Evolutionary conservation across 2,113 vertebrate genomes (phyloP).

Genomic region (Ageneiosus marmoratus): DNA sequence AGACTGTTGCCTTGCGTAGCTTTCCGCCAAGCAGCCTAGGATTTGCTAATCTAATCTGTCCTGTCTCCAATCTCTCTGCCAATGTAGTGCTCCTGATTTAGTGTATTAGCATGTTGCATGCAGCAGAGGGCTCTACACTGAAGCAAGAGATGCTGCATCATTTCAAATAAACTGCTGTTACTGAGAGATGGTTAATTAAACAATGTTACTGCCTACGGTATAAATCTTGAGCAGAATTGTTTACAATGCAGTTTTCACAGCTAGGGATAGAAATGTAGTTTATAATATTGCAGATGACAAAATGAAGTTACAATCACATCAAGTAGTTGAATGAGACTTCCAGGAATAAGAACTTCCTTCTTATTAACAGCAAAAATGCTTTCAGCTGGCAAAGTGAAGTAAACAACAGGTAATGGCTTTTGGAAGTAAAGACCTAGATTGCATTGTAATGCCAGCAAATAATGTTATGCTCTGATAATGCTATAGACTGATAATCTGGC

Average conservation of each 20-base stretch:
- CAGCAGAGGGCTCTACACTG: conserved; percentile 32
- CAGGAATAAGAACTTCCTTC: neutral
- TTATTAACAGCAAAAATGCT: neutral
- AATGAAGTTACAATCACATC: neutral
- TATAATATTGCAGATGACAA: neutral
- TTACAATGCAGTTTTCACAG: conserved; percentile 16
- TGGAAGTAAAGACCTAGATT: neutral
- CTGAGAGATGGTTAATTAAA: neutral
- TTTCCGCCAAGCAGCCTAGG: neutral
- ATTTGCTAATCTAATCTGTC: neutral
- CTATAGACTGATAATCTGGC: neutral
- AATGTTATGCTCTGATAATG: too few relatives aligned
- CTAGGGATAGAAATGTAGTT: conserved; percentile 21
- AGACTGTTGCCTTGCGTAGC: too few relatives aligned
- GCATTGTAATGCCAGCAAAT: neutral
- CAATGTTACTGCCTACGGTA: conserved; percentile 21
- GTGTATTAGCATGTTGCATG: neutral
- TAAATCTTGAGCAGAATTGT: conserved; percentile 19
- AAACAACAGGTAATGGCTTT: conserved; percentile 16
- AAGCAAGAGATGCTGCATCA: neutral
- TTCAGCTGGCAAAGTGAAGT: conserved; percentile 1
- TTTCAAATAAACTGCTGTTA: neutral
- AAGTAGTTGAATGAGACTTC: neutral
- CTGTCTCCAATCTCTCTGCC: neutral
- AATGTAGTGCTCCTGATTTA: neutral